A percentile compares a stretch with the other conserved stretches of the same genome.
phyloP scores from a whole-genome alignment of 1,140 invertebrate species.

The Ceratina australensis region DNA sequence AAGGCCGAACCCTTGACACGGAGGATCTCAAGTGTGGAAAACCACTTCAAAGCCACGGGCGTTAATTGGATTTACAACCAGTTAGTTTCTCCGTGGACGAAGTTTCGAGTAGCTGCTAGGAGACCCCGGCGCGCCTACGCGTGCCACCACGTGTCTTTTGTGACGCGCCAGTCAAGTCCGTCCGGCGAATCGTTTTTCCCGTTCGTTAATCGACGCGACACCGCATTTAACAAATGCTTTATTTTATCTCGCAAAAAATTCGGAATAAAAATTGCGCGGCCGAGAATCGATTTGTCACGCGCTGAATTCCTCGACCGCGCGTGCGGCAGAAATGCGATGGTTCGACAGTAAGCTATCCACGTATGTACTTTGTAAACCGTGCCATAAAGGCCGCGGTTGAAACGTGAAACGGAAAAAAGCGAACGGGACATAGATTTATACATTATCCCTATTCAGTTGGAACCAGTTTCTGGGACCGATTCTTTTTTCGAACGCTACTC shows the following conservation, averaged over 20 bases:
- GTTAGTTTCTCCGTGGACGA: constrained; percentile 60
- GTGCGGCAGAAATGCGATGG: background rate
- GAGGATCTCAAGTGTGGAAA: constrained; percentile 64
- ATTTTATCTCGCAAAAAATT: too few relatives aligned
- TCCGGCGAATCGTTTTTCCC: constrained; percentile 38
- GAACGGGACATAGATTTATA: constrained; percentile 63
- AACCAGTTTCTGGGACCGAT: constrained; percentile 76
- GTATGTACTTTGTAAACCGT: constrained; percentile 13
- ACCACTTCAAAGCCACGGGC: constrained; percentile 64
- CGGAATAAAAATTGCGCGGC: background rate
- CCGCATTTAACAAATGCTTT: too few relatives aligned
- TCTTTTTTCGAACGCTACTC: constrained; percentile 62
- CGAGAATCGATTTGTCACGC: constrained; percentile 55
- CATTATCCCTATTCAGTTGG: constrained; percentile 68
- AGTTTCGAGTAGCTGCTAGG: constrained; percentile 60
- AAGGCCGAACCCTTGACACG: constrained; percentile 61
- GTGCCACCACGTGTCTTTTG: constrained; percentile 27
- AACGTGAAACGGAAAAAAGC: constrained; percentile 63
- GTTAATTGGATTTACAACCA: constrained; percentile 68
- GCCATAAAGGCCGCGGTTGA: constrained; percentile 66
- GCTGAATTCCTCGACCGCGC: constrained; percentile 33
- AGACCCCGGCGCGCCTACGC: constrained; percentile 39
- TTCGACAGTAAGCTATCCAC: constrained; percentile 44
- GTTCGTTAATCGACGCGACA: too few relatives aligned
- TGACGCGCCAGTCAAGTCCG: constrained; percentile 44